Base-by-base conservation (phyloP, 1,140 invertebrate species). In the Neotoxoptera formosana region DNA sequence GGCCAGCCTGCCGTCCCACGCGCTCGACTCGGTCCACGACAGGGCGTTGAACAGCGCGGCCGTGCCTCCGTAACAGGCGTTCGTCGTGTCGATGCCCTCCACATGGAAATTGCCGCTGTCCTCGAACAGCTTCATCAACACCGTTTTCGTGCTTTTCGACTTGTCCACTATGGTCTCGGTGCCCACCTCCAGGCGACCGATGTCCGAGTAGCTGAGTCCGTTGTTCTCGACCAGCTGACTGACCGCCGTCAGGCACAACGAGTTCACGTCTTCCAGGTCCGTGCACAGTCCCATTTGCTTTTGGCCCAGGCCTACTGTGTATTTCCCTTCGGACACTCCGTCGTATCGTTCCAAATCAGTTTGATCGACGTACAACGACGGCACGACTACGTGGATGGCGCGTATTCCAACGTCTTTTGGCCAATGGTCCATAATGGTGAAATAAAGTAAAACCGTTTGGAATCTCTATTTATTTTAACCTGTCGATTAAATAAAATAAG, bases 81-180 rank as follows among this genome's bases (percentile, higher is more conserved):
- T 99, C 45, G 98, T 99, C 0, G 97, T 98, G 95, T 99, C 99
- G 83, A 99, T 97, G 30, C 99, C 99, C 96, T 99, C 99, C 93
- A 99, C 96, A 95, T 99, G 98, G 20, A 97, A 97, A 94, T 98
- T 98, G 2, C 97, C 98, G 94, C 95, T 95, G 7, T 96, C 95
- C 94, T 98, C 97, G 95, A 99, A 99, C 25, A 99, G 95, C 94
- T 99, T 98, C 99, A 99, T 99, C 48, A 99, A 96, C 56, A 99
- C 97, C 25, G 98, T 97, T 95, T 99, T 99, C 0, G 99, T 98
- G 95, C 98, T 99, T 96, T 99, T 99, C 94, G 98, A 99, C 96
- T 99, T 99, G 95, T 99, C 99, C 88, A 99, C 96, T 67, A 99
- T 97, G 1, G 99, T 99, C 95, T 99, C 99, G 17, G 99, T 99